Conservation (phyloP, 2,797 vertebrate genomes). For the Apogon talboti region DNA sequence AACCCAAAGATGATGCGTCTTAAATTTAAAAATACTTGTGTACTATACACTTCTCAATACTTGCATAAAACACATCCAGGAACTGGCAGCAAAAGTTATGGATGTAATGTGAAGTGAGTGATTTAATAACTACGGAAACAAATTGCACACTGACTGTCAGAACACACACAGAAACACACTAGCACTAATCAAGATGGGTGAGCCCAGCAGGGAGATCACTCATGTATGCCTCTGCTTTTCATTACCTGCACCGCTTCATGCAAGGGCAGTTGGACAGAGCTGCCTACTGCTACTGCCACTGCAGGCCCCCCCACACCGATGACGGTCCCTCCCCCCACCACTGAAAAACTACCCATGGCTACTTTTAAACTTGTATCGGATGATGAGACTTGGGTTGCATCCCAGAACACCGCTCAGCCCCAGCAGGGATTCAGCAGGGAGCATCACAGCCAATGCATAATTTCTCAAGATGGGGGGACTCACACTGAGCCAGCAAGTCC, state of each 20-base stretch:
- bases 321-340: constrained; percentile 50
- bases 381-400: constrained; percentile 81
- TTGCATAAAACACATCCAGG: not conserved
- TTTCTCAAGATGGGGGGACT: constrained; percentile 78
- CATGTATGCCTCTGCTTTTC: constrained; percentile 61
- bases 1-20: no score
- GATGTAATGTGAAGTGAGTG: constrained; percentile 28
- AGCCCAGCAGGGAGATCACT: constrained; percentile 61
- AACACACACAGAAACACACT: constrained; percentile 39
- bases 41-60: not conserved
- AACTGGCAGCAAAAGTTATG: constrained; percentile 16
- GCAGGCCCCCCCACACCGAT: constrained; percentile 44
- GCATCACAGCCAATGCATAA: constrained; percentile 77
- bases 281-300: constrained; percentile 33
- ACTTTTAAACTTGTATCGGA: constrained; percentile 78
- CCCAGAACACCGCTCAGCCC: constrained; percentile 74
- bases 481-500: constrained; percentile 75
- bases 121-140: constrained; percentile 54
- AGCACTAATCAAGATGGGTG: constrained; percentile 54
- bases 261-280: constrained; percentile 51
- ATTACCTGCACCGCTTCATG: constrained; percentile 65
- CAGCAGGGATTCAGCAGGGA: constrained; percentile 79
- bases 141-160: constrained; percentile 32
- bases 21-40: no score
- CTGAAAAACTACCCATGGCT: constrained; percentile 71